Evolutionary conservation across 2,797 vertebrate genomes (phyloP).

Genomic region (Enteromius viviparus): DNA sequence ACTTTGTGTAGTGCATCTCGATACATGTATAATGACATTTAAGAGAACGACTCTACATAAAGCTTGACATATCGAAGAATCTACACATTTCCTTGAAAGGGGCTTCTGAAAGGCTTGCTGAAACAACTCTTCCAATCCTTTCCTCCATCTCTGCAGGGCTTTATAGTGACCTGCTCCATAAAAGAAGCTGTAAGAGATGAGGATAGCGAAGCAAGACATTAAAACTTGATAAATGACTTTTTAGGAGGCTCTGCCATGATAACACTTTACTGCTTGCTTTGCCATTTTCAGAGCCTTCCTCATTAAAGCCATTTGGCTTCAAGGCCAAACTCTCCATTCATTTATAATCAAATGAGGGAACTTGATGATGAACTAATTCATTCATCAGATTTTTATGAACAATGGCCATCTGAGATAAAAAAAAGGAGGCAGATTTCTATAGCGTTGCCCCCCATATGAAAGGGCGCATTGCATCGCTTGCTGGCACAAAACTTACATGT

Average conservation of each 20-base stretch:
- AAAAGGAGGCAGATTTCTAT: slow-evolving; percentile 36
- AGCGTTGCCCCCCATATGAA: slow-evolving; percentile 31
- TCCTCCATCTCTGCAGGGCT: neutral
- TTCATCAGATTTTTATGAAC: slow-evolving; percentile 50
- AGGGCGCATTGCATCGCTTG: slow-evolving; percentile 9
- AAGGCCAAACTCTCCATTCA: slow-evolving; percentile 47
- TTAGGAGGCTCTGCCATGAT: slow-evolving; percentile 48
- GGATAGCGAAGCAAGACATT: slow-evolving; percentile 34
- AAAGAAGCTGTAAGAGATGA: slow-evolving; percentile 23
- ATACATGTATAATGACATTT: neutral
- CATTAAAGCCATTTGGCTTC: slow-evolving; percentile 51
- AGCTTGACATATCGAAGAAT: neutral
- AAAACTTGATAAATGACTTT: slow-evolving; percentile 48
- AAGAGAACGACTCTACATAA: neutral
- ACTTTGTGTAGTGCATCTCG: neutral
- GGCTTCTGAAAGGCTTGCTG: neutral
- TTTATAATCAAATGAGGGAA: slow-evolving; percentile 54
- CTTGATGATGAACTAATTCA: slow-evolving; percentile 41
- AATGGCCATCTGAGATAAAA: slow-evolving; percentile 44
- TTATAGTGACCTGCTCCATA: slow-evolving; percentile 1
- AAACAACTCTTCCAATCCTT: slow-evolving; percentile 13
- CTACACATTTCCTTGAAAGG: neutral
- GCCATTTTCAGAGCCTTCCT: slow-evolving; percentile 46
- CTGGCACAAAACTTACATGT: slow-evolving; percentile 45
- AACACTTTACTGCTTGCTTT: slow-evolving; percentile 50